These are phyloP conservation scores for Cebus imitator DNA, from an alignment of 2,113 vertebrate genomes.

Conservation along the genomic window DNA sequence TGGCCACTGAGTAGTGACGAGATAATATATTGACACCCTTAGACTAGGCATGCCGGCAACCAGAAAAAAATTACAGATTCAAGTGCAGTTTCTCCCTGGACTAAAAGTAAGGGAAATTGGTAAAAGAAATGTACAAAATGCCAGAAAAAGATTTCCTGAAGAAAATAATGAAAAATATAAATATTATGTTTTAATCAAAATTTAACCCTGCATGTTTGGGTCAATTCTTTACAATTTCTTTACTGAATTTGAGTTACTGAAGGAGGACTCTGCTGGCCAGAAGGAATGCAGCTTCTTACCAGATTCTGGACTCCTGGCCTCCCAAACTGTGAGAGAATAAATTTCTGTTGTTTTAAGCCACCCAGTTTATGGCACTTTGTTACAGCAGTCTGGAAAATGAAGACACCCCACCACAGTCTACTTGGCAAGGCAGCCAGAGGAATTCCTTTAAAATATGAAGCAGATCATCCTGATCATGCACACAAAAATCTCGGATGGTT, in stretches of 20 bases:
- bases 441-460: not conserved
- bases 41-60: not conserved
- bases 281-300: not conserved
- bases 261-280: not conserved
- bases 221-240: not conserved
- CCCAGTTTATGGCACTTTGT: not conserved
- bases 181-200: not conserved
- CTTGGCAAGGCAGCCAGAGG: not conserved
- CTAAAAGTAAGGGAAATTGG: conserved; percentile 20
- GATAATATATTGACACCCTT: not conserved
- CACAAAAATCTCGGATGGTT: not conserved
- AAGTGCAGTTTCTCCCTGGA: not conserved
- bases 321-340: not conserved
- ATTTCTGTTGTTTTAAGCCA: not conserved
- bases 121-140: conserved; percentile 24
- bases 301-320: not conserved
- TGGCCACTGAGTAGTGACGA: not conserved
- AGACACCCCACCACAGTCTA: not conserved
- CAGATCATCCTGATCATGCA: not conserved
- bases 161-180: conserved; percentile 5
- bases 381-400: not conserved
- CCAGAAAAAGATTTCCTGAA: conserved; percentile 35
- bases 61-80: not conserved
- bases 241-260: not conserved
- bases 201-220: not conserved